Evolutionary conservation across 2,113 vertebrate genomes (phyloP), one percentile per base, ranked within the genome.

Genomic region (Prunella fulvescens): DNA sequence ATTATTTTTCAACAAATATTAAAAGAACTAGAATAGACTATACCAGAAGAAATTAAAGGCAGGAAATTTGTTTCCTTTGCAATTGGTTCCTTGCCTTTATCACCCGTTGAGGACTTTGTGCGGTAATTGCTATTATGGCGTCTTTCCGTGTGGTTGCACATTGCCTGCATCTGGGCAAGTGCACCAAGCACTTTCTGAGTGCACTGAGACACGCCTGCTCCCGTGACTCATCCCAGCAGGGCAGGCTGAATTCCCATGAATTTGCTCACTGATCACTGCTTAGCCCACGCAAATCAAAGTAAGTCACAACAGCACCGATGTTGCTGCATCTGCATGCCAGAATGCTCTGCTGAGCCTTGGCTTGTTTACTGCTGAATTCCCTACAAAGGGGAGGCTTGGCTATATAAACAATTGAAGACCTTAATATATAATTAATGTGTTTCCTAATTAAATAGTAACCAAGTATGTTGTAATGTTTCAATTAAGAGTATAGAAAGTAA

Each of bases 391-490:
- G 33, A 71, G 54, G 71, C 45, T 69, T 88, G n/a, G 50, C 56
- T 82, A 17, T 50, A 86, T 84, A 91, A 95, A 96, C 73, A 93
- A 92, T 26, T 90, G 72, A 89, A 94, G 45, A 48, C 47, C 58
- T 82, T 86, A 91, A 83, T 79, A 92, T 83, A 92, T 76, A 88
- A 94, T 96, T 95, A 51, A 92, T 92, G 91, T 93, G 24, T 54
- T 97, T 92, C 81, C 77, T 96, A 94, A 96, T 95, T 97, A 97
- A 96, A 90, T 86, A 90, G 29, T 79, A 91, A 86, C 78, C 72
- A 76, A 88, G 25, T 76, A 91, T 84, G 90, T 93, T 92, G 47
- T 86, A 95, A 88, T 58, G 47, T 93, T 92, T 89, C 69, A 95
- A 60, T 95, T 96, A 97, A 84, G 71, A 95, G 65, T 73, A 95